These are phyloP conservation scores for Stratiomys singularior DNA, from an alignment of 2,888 invertebrate species.

Conservation along the genomic window DNA sequence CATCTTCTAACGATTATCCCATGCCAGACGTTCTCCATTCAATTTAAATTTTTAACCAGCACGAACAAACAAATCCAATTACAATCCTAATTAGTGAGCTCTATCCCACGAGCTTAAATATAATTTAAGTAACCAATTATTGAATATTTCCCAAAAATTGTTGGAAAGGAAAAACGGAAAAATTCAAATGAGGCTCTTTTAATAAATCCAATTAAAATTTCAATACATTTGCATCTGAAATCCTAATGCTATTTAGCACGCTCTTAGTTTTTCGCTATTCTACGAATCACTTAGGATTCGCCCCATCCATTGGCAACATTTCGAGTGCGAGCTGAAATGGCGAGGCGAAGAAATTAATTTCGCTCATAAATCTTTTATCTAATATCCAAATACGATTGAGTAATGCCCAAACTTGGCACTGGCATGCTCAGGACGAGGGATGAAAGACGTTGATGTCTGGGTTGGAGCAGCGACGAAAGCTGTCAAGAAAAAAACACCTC, in stretches of 20 bases:
- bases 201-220: constrained; percentile 45
- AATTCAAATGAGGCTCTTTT: constrained; percentile 34
- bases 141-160: constrained; percentile 18
- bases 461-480: background rate
- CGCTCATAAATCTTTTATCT: constrained; percentile 31
- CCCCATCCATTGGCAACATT: background rate
- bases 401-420: constrained; percentile 21
- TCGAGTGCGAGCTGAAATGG: background rate
- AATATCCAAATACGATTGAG: constrained; percentile 33
- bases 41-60: background rate
- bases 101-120: constrained; percentile 22
- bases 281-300: background rate
- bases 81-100: constrained; percentile 34
- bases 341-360: constrained; percentile 13
- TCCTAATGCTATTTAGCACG: background rate
- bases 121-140: constrained; percentile 37
- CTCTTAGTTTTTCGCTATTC: constrained; percentile 3
- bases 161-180: constrained; percentile 10
- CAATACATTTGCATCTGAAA: constrained; percentile 41
- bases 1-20: background rate
- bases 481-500: background rate
- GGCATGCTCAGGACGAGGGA: background rate
- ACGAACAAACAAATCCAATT: constrained; percentile 29
- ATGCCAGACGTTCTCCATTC: background rate
- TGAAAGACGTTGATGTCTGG: background rate